Conservation (phyloP, 2,113 vertebrate species). For the Pteronura brasiliensis region DNA sequence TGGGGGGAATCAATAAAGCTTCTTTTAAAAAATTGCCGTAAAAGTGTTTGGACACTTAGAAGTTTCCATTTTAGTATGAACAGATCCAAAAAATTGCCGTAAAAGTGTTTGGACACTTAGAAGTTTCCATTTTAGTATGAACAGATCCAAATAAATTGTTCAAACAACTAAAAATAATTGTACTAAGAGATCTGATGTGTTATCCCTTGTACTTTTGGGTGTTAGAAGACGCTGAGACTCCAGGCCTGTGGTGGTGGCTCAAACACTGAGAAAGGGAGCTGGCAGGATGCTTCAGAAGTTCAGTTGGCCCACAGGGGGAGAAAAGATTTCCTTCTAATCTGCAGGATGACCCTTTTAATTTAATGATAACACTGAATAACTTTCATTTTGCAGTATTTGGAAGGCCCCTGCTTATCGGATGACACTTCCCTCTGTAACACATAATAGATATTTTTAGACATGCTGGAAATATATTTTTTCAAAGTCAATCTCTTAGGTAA, state of each 20-base stretch:
- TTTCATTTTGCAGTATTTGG: not conserved
- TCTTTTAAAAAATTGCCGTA: not conserved
- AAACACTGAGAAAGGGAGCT: not conserved
- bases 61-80: not conserved
- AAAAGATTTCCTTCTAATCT: not conserved
- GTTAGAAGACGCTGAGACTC: not conserved
- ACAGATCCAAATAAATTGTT: not conserved
- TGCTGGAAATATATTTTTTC: not conserved
- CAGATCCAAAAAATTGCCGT: not conserved
- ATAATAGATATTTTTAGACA: not conserved
- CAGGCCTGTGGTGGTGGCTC: not conserved
- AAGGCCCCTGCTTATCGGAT: not conserved
- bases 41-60: not conserved
- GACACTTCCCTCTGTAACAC: not conserved
- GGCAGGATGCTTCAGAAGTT: not conserved
- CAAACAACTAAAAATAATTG: not conserved
- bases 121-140: not conserved
- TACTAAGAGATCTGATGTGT: not conserved
- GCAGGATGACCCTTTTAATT: not conserved
- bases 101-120: not conserved
- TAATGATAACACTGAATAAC: not conserved
- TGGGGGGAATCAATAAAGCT: not conserved
- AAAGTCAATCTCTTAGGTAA: not conserved
- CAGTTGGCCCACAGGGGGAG: fast-evolving
- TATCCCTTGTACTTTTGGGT: not conserved